Conservation (phyloP, 1,140 invertebrate genomes). For the Pristionchus pacificus region DNA sequence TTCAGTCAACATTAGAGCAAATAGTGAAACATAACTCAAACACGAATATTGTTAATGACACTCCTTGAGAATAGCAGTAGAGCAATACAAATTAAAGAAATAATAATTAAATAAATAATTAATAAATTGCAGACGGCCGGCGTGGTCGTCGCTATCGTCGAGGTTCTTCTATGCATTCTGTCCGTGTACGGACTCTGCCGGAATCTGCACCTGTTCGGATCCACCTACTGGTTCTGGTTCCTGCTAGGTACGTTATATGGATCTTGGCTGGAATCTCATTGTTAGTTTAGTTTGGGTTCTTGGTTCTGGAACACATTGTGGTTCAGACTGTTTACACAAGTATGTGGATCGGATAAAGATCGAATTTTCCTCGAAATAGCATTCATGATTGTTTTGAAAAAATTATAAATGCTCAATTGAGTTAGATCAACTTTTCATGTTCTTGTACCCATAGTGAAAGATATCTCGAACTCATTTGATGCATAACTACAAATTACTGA, state of each 20-base stretch:
- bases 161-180: conserved; percentile 51
- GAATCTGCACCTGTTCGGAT: conserved; percentile 52
- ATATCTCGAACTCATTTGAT: background rate
- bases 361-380: no score
- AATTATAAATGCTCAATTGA: no score
- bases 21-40: background rate
- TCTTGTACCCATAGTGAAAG: background rate
- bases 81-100: background rate
- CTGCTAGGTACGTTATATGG: conserved; percentile 39
- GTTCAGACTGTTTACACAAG: no score
- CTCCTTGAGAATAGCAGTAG: background rate
- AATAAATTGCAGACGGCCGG: conserved; percentile 49
- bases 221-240: conserved; percentile 54
- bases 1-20: background rate
- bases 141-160: conserved; percentile 53
- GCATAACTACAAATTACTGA: background rate
- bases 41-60: background rate
- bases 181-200: conserved; percentile 53
- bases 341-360: no score
- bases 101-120: background rate
- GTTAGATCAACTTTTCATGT: no score
- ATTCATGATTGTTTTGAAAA: no score
- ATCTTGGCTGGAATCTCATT: background rate
- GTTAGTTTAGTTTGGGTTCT: no score
- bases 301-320: no score